Evolutionary conservation across 2,797 vertebrate genomes (phyloP), one percentile per base, ranked within the genome.

Genomic region (Percopsis omiscomaycus): DNA sequence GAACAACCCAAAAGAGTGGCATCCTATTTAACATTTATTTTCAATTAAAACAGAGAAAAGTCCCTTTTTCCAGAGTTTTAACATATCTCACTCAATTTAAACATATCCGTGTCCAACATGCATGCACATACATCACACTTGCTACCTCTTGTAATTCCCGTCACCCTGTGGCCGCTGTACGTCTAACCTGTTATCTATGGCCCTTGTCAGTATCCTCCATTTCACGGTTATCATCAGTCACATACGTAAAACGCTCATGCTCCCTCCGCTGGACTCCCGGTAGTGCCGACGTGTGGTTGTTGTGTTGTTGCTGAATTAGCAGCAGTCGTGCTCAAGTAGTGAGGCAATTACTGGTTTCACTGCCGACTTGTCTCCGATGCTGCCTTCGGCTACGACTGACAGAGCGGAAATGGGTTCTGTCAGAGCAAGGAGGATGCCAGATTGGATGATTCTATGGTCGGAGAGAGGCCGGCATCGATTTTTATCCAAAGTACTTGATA

Each of bases 391-490:
- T 82, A 65, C 29, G 69, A 64, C 63, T 79, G 82, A 77, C 71
- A 70, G 61, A 69, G 64, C 75, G 62, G 71, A 87, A 86, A 75
- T 81, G 67, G 57, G 42, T 67, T 78, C 64, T 65, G 53, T 59
- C 73, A 30, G 61, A 80, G 59, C 45, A 69, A 81, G 59, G 61
- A 68, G 59, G 37, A 66, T 1, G 27, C 51, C 65, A 77, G 73
- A 77, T 79, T 79, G 68, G 66, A 68, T 77, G 71, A 82, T 85
- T 81, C 66, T 62, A 22, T 69, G 59, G 69, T 77, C 76, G 73
- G 77, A 66, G 51, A 51, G 71, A 78, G 66, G 52, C 37, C 59
- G 62, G 27, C 75, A 82, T 86, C 73, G 75, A 85, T 86, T 77
- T 74, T 59, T 47, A 72, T 72, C 15, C 42, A 5, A 45, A 64